phyloP scores from a whole-genome alignment of 2,888 invertebrate genomes.

The Busseola fusca region DNA sequence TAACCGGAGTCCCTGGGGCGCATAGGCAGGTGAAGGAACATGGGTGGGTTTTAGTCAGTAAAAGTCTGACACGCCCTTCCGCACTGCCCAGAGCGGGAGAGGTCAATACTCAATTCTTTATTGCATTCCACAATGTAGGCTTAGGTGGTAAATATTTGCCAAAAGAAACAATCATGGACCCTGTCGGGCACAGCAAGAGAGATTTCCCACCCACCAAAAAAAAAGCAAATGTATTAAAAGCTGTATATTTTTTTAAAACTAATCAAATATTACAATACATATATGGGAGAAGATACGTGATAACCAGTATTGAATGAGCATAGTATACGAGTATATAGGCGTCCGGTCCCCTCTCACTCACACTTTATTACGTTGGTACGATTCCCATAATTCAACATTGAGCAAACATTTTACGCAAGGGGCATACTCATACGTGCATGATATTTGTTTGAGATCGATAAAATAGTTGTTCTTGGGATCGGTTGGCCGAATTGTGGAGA shows the following conservation, averaged over 20 bases:
- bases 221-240: not conserved
- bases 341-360: conserved; percentile 73
- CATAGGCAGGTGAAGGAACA: too few species aligned
- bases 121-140: too few species aligned
- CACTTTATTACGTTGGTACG: conserved; percentile 74
- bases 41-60: too few species aligned
- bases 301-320: conserved; percentile 7
- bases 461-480: not conserved
- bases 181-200: too few species aligned
- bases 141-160: too few species aligned
- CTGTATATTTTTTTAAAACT: not conserved
- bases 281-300: not conserved
- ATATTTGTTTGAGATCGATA: conserved; percentile 5
- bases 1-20: too few species aligned
- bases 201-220: too few species aligned
- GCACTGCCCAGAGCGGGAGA: too few species aligned
- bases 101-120: too few species aligned
- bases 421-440: conserved; percentile 19
- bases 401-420: conserved; percentile 24
- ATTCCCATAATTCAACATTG: conserved; percentile 49
- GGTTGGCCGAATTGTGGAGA: not conserved
- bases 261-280: not conserved
- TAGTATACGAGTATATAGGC: conserved; percentile 18
- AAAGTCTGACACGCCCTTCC: too few species aligned
- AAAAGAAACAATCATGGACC: too few species aligned